Base-by-base conservation (phyloP, 2,888 invertebrate species). In the Vannuccia rotundouncinata region DNA sequence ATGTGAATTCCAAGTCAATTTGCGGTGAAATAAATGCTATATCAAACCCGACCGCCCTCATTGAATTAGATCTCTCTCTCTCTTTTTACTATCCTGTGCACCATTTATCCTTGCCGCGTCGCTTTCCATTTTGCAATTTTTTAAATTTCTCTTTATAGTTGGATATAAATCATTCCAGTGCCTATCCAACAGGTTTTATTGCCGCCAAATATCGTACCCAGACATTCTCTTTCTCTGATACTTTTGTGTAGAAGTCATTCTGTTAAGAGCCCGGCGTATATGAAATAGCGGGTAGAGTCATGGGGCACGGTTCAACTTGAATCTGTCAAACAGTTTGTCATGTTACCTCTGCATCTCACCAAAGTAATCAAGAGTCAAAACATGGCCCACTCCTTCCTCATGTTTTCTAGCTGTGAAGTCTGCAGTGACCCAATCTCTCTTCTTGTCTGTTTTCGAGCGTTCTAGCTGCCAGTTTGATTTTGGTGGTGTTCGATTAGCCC, bases 321-420 rank as follows among this genome's bases (percentile, higher is more conserved):
- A 66, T 66, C 66, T 66, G 66, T 66, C 66, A n/a, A n/a, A n/a
- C n/a, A 66, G 66, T 66, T 66, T 66, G 66, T 66, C 66, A 66
- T 66, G 66, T 66, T 66, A 66, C 66, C 22, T 66, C 25, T n/a
- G 22, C 25, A 5, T 5, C 5, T 66, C 66, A 66, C 2, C 66
- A 66, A 66, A 27, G 66, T 17, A 66, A 66, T 22, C 25, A 27
- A 66, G 66, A 22, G 66, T 66, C 66, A 66, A 22, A 66, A 66
- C 5, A 22, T 66, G 66, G 66, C 66, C 66, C 22, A 66, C 25
- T 5, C 10, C 66, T 22, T 66, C 66, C 25, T 66, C 22, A 27
- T 5, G 66, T 27, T 2, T 45, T 45, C 45, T 5, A 22, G 13
- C 66, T 22, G 5, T 66, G 66, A 66, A 22, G 17, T 66, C 13